Evolutionary conservation across 2,113 vertebrate genomes (phyloP), one percentile per base, ranked within the genome.

Genomic region (Polyodon spathula): DNA sequence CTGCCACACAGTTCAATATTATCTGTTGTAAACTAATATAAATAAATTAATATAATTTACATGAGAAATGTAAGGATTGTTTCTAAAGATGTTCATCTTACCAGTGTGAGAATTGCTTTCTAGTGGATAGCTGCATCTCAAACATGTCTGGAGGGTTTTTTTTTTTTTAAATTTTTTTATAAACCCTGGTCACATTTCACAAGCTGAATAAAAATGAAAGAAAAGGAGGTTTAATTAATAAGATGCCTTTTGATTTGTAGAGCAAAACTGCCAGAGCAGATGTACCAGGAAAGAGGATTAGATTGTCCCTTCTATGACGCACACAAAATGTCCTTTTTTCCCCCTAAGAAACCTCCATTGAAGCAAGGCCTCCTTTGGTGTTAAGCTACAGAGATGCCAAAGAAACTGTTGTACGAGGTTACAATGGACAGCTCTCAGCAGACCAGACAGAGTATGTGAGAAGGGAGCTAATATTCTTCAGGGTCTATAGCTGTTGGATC

Each of bases 211-310:
- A 89, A 90, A 88, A 86, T 85, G 81, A 88, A 88, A 84, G 84
- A 79, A 84, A 83, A 78, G 80, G 84, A 81, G 78, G 76, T 82
- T 88, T 89, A 89, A 86, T 89, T 88, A 83, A 88, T 81, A 71
- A 71, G 63, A 77, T 84, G 86, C 68, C 87, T 91, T 93, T 93
- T 92, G 86, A 91, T 89, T 91, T 84, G 75, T 77, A 78, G 84
- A 83, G 85, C 81, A 87, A 89, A 89, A 86, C 76, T 80, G 79
- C 81, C 82, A 76, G 81, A 86, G 85, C 87, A 91, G 89, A 93
- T 93, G 89, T 86, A 91, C 71, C 67, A 81, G 87, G 75, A 89
- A 91, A 91, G 87, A 87, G 86, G 92, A 95, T 94, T 97, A 95
- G 89, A 86, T 84, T 78, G 84, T 87, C 83, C 81, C 84, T 83